Conservation (phyloP, 2,113 vertebrate species). For the Phoxinus phoxinus region DNA sequence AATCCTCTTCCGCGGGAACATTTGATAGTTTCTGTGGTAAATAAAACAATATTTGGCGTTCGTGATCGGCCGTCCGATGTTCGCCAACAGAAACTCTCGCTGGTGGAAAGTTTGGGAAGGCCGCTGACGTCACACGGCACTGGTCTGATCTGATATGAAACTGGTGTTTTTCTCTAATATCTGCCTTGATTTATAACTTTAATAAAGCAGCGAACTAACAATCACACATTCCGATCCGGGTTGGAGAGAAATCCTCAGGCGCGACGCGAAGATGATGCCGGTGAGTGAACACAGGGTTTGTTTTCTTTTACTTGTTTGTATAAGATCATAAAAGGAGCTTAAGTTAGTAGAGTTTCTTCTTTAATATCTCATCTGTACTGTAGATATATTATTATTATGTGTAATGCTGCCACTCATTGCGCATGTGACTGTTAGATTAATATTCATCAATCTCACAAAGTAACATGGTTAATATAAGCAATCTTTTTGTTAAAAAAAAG, state of each 20-base stretch:
- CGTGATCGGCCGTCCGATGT: neutral
- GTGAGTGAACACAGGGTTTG: neutral
- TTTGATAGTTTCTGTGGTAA: neutral
- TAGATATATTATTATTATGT: no score
- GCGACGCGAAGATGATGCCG: constrained; percentile 16
- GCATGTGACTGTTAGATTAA: neutral
- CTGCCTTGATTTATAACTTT: neutral
- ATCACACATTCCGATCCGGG: neutral
- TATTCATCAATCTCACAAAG: neutral
- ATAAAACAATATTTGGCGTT: neutral
- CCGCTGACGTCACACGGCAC: constrained; percentile 12
- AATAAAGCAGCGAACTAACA: neutral
- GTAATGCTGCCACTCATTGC: neutral
- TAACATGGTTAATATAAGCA: neutral
- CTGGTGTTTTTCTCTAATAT: no score
- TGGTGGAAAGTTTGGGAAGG: constrained; percentile 34
- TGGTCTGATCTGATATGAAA: neutral
- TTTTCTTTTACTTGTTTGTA: neutral
- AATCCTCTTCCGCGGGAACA: no score
- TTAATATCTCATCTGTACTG: no score
- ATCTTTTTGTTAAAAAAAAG: neutral
- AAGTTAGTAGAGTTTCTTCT: no score
- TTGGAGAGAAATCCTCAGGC: neutral
- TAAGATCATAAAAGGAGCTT: neutral
- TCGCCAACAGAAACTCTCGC: neutral